Base-by-base conservation (phyloP, 2,113 vertebrate genomes). In the Hystrix brachyura region DNA sequence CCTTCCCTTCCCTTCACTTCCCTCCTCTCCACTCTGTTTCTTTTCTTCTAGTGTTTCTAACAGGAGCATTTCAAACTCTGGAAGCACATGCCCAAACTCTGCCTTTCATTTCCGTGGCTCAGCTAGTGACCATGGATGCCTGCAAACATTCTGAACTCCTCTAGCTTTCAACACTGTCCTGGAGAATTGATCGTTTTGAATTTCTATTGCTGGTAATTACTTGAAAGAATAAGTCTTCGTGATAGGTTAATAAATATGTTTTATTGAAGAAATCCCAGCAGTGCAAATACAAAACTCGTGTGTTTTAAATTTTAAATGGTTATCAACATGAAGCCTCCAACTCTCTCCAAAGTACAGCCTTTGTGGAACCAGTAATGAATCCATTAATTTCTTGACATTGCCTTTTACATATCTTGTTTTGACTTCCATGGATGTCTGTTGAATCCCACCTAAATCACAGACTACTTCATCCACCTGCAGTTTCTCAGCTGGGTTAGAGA, bases 171-270 rank as follows among this genome's bases (percentile, higher is more conserved):
- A 9, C 78, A 46, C 88, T 43, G 85, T 89, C 88, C 90, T 76
- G 19, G 51, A 84, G 60, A 93, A 98, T 94, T 57, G 81, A 97
- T 97, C 83, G 88, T 48, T 94, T 97, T 97, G 92, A 72, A 96
- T 97, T 96, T 90, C 94, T 96, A 23, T 90, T 91, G 90, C 94
- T 95, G 87, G 92, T 97, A 95, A 98, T 97, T 97, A 97, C 97
- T 96, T 97, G 90, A 92, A 92, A 87, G 84, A 95, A 79, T 97
- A 97, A 74, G 87, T 96, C 96, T 97, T 97, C 82, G 27, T 94
- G 96, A 97, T 96, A 91, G 97, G 85, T 95, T 97, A 96, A 95
- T 98, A 97, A 96, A 97, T 97, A 97, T 80, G 65, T 95, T 97
- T 96, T 96, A 92, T 96, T 96, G 96, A 94, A 95, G 97, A 98